phyloP scores from a whole-genome alignment of 2,888 invertebrate species.

The Phengaris arion region DNA sequence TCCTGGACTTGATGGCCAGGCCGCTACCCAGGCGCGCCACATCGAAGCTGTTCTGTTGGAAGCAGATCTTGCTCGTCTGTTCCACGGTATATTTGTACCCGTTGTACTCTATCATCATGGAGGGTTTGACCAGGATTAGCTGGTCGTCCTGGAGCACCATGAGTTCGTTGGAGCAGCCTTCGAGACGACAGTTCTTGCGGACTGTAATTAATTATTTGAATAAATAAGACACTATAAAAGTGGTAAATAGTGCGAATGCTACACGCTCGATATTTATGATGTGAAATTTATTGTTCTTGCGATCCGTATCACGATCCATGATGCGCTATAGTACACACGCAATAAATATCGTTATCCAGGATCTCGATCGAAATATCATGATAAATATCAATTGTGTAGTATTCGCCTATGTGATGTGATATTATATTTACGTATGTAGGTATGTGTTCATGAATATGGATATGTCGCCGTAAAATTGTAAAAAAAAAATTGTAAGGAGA shows the following conservation, averaged over 20 bases:
- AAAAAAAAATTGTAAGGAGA: too few species aligned
- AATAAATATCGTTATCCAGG: too few species aligned
- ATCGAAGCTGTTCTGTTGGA: conserved; percentile 81
- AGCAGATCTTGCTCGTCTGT: conserved; percentile 81
- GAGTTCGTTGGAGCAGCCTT: conserved; percentile 82
- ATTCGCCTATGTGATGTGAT: too few species aligned
- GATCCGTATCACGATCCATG: too few species aligned
- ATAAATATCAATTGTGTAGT: too few species aligned
- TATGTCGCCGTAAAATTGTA: too few species aligned
- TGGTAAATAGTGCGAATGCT: neutral
- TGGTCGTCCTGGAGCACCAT: conserved; percentile 81
- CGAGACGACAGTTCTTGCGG: conserved; percentile 81
- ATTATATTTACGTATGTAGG: too few species aligned
- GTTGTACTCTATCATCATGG: conserved; percentile 83
- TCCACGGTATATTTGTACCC: conserved; percentile 81
- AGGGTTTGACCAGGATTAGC: conserved; percentile 79
- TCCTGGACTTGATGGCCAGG: conserved; percentile 83
- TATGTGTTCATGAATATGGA: too few species aligned
- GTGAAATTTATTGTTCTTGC: too few species aligned
- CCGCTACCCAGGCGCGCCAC: conserved; percentile 85
- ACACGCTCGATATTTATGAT: too few species aligned
- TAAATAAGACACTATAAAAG: neutral
- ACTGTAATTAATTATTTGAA: conserved; percentile 57
- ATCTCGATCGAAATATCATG: too few species aligned
- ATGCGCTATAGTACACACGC: too few species aligned